Conservation (phyloP, 2,113 vertebrate genomes). For the Acrocephalus arundinaceus region DNA sequence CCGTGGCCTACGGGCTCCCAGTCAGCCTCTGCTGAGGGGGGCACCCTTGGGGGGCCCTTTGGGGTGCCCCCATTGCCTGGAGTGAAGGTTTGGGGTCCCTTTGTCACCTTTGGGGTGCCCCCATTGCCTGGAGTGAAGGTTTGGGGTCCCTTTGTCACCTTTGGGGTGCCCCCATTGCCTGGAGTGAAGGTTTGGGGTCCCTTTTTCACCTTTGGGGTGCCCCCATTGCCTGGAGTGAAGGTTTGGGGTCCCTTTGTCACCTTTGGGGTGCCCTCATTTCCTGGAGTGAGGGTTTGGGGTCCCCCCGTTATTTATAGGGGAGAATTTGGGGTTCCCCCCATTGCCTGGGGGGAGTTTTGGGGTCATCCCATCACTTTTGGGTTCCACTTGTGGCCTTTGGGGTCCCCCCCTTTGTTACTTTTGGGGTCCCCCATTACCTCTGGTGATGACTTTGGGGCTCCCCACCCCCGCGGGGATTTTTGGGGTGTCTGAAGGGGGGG, state of each 20-base stretch:
- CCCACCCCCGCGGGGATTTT: neutral
- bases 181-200: neutral
- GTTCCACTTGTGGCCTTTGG: no score
- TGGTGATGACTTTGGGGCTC: neutral
- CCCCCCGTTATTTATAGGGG: neutral
- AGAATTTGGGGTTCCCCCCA: no score
- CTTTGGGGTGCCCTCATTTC: no score
- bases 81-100: no score
- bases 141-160: neutral
- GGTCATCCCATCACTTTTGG: no score
- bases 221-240: neutral
- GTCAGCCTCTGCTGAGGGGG: neutral
- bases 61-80: no score
- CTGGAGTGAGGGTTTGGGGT: neutral
- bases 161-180: neutral
- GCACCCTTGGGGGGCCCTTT: neutral
- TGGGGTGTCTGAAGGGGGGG: neutral
- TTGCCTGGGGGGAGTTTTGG: neutral
- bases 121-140: neutral
- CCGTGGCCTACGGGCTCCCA: neutral
- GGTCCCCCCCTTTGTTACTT: neutral
- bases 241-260: neutral
- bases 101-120: neutral
- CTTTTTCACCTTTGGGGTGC: neutral
- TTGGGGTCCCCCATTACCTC: neutral